Percentiles rank a stretch among this genome's conserved stretches.
Evolutionary conservation across 2,888 invertebrate genomes (phyloP).

Genomic region (Xylophagus ater): DNA sequence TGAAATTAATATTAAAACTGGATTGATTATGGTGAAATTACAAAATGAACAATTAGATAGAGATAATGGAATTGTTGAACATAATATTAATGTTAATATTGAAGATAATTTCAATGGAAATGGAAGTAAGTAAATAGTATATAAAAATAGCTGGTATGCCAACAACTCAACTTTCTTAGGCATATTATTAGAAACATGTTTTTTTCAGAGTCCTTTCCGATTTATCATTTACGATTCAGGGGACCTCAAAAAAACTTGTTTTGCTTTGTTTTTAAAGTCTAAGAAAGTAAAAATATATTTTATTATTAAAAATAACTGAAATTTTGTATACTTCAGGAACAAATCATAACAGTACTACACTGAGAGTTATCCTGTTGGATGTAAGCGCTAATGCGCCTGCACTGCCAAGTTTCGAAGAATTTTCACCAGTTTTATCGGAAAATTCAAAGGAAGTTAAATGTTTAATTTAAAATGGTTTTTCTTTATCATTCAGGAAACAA

Average conservation of each 20-base stretch:
- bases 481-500: conserved; percentile 6
- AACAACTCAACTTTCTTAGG: too few species aligned
- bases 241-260: too few species aligned
- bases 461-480: too few species aligned
- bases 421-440: conserved; percentile 23
- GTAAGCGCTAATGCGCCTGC: conserved; percentile 51
- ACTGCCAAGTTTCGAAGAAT: conserved; percentile 31
- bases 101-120: conserved; percentile 44
- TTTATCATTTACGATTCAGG: too few species aligned
- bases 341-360: conserved; percentile 27
- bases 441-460: too few species aligned
- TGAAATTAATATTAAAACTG: conserved; percentile 41
- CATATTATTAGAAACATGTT: too few species aligned
- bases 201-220: too few species aligned
- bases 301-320: too few species aligned
- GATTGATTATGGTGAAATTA: conserved; percentile 41
- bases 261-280: too few species aligned
- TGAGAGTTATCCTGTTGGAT: conserved; percentile 42
- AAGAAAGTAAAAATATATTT: too few species aligned
- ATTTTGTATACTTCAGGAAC: conserved; percentile 17
- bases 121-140: conserved; percentile 37
- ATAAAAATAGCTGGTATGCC: too few species aligned
- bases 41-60: conserved; percentile 42
- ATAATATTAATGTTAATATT: conserved; percentile 42
- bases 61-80: conserved; percentile 41